Base-by-base conservation (phyloP, 1,140 invertebrate genomes). In the Tetranychus cinnabarinus region DNA sequence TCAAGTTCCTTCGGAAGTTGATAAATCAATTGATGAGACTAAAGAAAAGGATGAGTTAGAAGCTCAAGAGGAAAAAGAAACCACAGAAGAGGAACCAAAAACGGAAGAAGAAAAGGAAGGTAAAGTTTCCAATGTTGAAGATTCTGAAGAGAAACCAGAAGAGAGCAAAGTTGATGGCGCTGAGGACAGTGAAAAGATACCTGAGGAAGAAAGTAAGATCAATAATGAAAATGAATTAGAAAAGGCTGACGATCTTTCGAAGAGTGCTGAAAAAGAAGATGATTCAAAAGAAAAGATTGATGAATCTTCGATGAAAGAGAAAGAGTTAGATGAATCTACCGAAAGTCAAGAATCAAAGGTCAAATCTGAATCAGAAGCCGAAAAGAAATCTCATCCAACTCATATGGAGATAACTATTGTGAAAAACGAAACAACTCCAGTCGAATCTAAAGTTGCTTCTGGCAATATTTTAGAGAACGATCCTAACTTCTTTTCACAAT, bases 1-100 rank as follows among this genome's bases (percentile, higher is more conserved):
- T 42, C 61, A 62, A 31, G 62, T 65, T 74, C 68, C 62, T 72
- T 72, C 8, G 68, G 62, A 15, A 37, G 45, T 15, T 8, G 50
- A 52, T 2, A 52, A 52, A 31, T 31, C n/a, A 52, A 6, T 52
- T 33, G 50, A 52, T n/a, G 50, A 52, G 6, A 52, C 23, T 7
- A 33, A 52, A 52, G 50, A 31, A 4, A 33, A 13, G 1, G 48
- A 52, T 52, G 15, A 52, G 6, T 31, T 59, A 39, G 34, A 15
- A 15, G 59, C 63, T 61, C 42, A 36, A 35, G 37, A 61, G 46
- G 62, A 68, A 64, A 61, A 61, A 56, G 58, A 59, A 34, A 42
- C 6, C 33, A 39, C 55, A 50, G 62, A 65, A 33, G 45, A 34
- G 8, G 42, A 59, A 63, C 68, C 13, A 62, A 36, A 35, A 52